Evolutionary conservation across 2,888 invertebrate species (phyloP), one percentile per base, ranked within the genome.

Genomic region (Microctonus hyperodae): DNA sequence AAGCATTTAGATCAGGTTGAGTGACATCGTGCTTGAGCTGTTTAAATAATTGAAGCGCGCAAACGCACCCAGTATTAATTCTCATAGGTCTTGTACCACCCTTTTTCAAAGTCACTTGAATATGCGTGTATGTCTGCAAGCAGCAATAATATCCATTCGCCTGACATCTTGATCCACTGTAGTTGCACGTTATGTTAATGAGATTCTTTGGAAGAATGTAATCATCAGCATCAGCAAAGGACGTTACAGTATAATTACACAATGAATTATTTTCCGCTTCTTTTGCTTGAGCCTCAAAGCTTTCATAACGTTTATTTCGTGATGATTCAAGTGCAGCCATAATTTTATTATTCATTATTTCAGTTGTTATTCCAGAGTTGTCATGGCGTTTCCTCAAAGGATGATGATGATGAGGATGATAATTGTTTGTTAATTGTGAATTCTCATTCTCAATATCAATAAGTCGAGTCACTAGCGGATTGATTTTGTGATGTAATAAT

Each of bases 31-130:
- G n/a, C 33, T 35, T 1, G 56, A 37, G 37, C 23, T 1, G 9
- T 9, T 40, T 67, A 28, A 55, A 56, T 10, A 57, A 35, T 11
- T 65, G 66, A 6, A 72, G 53, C 0, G 77, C 72, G 57, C 77
- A 77, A 1, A 79, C 74, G 66, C 79, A 77, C 1, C 79, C 74
- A 22, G 76, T 75, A 37, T 73, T 72, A 22, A 79, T 69, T 28
- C 71, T 76, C 28, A 75, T 37, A 0, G 2, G 20, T 7, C 28
- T 55, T 1, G 40, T 40, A 0, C 33, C 61, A 0, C 65, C 68
- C 20, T 70, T 69, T 5, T 33, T 56, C 0, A 76, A 4, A 25
- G 23, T 10, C 16, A 65, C 70, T 11, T 74, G 68, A 58, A 79
- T 65, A 4, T 69, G 51, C 7, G 68, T 68, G 57, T 75, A 79